These are phyloP conservation scores for Protonibea diacanthus DNA, from an alignment of 2,797 vertebrate species.

Conservation along the genomic window DNA sequence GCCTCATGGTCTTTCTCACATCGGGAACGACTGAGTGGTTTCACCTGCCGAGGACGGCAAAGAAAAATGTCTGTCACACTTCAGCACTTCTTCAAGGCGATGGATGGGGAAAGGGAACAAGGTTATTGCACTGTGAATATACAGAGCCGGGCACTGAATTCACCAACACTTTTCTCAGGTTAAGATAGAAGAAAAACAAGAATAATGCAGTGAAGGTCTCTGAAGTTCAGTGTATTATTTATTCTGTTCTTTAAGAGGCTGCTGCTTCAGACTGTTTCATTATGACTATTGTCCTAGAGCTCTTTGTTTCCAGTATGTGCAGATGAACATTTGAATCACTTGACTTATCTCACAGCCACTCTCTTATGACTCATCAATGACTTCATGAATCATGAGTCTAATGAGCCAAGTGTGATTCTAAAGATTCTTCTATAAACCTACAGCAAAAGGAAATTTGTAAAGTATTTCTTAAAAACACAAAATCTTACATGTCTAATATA, in stretches of 20 bases:
- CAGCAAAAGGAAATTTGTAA: not conserved
- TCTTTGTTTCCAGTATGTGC: slow-evolving; percentile 1
- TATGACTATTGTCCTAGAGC: not conserved
- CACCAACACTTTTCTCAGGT: slow-evolving; percentile 20
- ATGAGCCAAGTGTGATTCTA: slow-evolving; percentile 7
- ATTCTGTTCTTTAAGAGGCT: not conserved
- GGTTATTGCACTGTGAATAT: slow-evolving; percentile 55
- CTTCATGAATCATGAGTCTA: not conserved
- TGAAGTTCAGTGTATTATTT: not conserved
- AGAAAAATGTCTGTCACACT: slow-evolving; percentile 72
- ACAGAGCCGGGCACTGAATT: slow-evolving; percentile 15
- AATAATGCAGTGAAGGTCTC: slow-evolving; percentile 3
- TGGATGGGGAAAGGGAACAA: slow-evolving; percentile 36
- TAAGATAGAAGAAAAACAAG: slow-evolving; percentile 14
- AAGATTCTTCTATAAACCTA: not conserved
- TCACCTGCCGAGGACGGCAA: slow-evolving; percentile 45
- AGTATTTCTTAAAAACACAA: not conserved
- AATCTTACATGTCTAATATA: not conserved
- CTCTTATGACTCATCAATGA: too few relatives aligned
- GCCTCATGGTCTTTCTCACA: slow-evolving; percentile 51
- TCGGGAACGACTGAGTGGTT: slow-evolving; percentile 58
- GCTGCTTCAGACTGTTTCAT: not conserved
- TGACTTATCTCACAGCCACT: too few relatives aligned
- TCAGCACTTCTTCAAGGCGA: slow-evolving; percentile 59
- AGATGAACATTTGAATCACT: not conserved